phyloP scores from a whole-genome alignment of 2,888 invertebrate genomes.

The Hypomecis atomaria region DNA sequence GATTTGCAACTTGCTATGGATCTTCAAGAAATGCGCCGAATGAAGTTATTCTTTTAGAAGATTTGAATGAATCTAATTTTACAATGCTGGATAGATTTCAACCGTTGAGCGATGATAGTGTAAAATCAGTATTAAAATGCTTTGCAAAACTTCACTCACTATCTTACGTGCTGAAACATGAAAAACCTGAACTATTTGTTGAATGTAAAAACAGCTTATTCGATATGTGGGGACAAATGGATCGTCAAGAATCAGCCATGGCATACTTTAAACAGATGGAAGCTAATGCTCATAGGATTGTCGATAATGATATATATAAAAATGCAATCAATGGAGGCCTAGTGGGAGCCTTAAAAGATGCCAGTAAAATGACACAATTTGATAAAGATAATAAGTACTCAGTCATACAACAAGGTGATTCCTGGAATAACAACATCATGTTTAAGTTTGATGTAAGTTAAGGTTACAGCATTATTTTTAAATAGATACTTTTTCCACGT shows the following conservation, averaged over 20 bases:
- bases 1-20: conserved; percentile 56
- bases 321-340: conserved; percentile 33
- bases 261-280: conserved; percentile 29
- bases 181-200: conserved; percentile 44
- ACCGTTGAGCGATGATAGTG: conserved; percentile 44
- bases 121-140: conserved; percentile 49
- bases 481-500: too few relatives aligned
- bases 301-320: conserved; percentile 38
- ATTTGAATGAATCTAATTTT: conserved; percentile 47
- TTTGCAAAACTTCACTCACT: conserved; percentile 53
- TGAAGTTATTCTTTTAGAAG: conserved; percentile 61
- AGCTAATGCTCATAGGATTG: conserved; percentile 14
- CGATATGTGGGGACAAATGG: conserved; percentile 35
- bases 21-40: conserved; percentile 44
- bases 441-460: conserved; percentile 49
- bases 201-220: conserved; percentile 35
- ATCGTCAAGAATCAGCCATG: neutral
- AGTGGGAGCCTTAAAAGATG: neutral
- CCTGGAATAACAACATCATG: conserved; percentile 59
- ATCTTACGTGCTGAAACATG: conserved; percentile 51
- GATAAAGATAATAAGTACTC: conserved; percentile 44
- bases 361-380: conserved; percentile 37
- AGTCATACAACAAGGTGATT: conserved; percentile 56
- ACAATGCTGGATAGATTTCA: conserved; percentile 50
- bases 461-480: too few relatives aligned